Base-by-base conservation (phyloP, 2,888 invertebrate species). In the Allophyes oxyacanthae region DNA sequence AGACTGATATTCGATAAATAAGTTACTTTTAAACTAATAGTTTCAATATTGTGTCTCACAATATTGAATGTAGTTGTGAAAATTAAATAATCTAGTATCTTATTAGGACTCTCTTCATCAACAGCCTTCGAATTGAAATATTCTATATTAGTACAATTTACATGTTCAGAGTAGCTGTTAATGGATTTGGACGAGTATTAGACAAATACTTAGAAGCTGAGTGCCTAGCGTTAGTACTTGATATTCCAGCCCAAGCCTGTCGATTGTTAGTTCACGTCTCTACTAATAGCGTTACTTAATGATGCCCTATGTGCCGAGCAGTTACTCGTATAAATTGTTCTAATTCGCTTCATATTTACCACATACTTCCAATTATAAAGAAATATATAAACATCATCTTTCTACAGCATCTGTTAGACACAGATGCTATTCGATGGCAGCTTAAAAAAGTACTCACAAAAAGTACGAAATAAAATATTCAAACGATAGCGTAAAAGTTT, bases 401-500 rank as follows among this genome's bases (percentile, higher is more conserved):
- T 20, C 20, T 20, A 20, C 20, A 4, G 4, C 20, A 20, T 20
- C 4, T 20, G 20, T 20, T 2, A 3, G 2, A 2, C 2, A 4
- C 20, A 20, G 2, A 20, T 20, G 20, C 20, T 20, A 20, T 20
- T 20, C 4, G 20, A 20, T 4, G 4, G 20, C 2, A 20, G 20
- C 4, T 20, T 20, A 20, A 20, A 20, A 20, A 20, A 20, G 4
- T 4, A 20, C 20, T 34, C 44, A 37, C 32, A 59, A 52, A 43
- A 30, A 46, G 30, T 28, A 33, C 37, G 30, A 46, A 51, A 66
- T 61, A 33, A 63, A 56, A 48, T 63, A 69, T 65, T 63, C 50
- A 51, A 68, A 40, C 43, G 40, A 48, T 43, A 55, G 11, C 15
- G 44, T 28, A 45, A 69, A 62, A 69, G 40, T 65, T 63, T 48